phyloP scores from a whole-genome alignment of 2,113 vertebrate genomes.

The Strix aluco region DNA sequence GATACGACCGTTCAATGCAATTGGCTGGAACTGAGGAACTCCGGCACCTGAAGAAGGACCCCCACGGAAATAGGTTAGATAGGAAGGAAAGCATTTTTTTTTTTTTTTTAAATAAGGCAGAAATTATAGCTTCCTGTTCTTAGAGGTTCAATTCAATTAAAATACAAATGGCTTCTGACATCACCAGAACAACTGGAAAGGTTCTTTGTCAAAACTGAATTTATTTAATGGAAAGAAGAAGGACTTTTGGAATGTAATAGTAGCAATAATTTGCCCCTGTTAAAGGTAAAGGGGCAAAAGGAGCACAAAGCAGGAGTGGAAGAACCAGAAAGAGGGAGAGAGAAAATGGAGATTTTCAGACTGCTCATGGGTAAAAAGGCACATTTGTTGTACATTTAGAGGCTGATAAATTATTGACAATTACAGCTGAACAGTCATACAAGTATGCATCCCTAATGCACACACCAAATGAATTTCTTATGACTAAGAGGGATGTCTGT shows the following conservation, averaged over 20 bases:
- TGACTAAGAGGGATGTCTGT: not conserved
- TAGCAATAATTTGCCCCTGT: not conserved
- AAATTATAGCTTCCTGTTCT: not conserved
- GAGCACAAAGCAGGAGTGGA: not conserved
- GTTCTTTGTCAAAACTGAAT: not conserved
- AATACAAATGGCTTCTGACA: not conserved
- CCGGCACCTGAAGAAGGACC: constrained; percentile 82
- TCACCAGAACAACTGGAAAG: accelerated
- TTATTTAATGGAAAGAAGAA: not conserved
- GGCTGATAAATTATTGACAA: constrained; percentile 68
- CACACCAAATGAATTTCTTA: constrained; percentile 19
- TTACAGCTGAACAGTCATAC: constrained; percentile 26
- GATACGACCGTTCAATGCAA: constrained; percentile 91
- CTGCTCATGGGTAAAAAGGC: constrained; percentile 46
- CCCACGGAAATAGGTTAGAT: not conserved
- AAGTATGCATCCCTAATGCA: not conserved
- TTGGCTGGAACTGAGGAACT: constrained; percentile 97
- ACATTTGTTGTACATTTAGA: constrained; percentile 62
- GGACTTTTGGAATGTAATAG: not conserved
- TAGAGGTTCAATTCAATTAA: not conserved
- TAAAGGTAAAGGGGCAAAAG: not conserved
- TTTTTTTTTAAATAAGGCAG: not conserved
- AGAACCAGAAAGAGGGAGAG: not conserved
- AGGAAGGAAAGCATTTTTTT: not conserved
- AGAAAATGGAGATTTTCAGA: not conserved